Percentiles rank a stretch among this genome's conserved stretches.
Evolutionary conservation across 2,888 invertebrate species (phyloP).

Genomic region (Prosopocoilus inquinatus): DNA sequence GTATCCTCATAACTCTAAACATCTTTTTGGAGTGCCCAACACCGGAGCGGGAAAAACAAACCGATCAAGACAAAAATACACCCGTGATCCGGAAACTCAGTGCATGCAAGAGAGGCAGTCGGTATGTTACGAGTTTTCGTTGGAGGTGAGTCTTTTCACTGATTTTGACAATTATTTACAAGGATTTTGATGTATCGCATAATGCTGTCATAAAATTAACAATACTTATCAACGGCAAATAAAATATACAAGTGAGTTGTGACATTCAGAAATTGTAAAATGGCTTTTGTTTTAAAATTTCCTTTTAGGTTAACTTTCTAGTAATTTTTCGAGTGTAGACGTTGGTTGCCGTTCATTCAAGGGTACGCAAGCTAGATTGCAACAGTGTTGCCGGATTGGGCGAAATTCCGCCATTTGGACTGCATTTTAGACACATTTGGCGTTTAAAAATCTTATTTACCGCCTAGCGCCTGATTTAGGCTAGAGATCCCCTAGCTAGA

Average conservation of each 20-base stretch:
- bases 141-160: constrained; percentile 34
- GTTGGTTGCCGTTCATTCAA: neutral
- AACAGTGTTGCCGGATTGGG: too few relatives aligned
- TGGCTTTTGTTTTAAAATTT: constrained; percentile 15
- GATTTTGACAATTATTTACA: constrained; percentile 30
- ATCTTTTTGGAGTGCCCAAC: constrained; percentile 40
- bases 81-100: constrained; percentile 23
- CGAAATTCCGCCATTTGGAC: too few relatives aligned
- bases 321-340: constrained; percentile 11
- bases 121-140: constrained; percentile 34
- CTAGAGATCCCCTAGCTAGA: too few relatives aligned
- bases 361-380: too few relatives aligned
- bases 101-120: constrained; percentile 20
- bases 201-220: constrained; percentile 23
- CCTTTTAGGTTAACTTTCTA: constrained; percentile 14
- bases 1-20: constrained; percentile 40
- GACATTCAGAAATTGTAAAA: constrained; percentile 12
- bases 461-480: too few relatives aligned
- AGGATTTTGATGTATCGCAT: constrained; percentile 38
- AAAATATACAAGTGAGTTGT: constrained; percentile 19
- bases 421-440: too few relatives aligned
- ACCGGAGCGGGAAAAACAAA: constrained; percentile 31
- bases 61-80: constrained; percentile 21
- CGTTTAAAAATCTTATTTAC: too few relatives aligned
- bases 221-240: constrained; percentile 26